phyloP scores from a whole-genome alignment of 64 coral and sea anemone genomes.

The Exaiptasia diaphana region DNA sequence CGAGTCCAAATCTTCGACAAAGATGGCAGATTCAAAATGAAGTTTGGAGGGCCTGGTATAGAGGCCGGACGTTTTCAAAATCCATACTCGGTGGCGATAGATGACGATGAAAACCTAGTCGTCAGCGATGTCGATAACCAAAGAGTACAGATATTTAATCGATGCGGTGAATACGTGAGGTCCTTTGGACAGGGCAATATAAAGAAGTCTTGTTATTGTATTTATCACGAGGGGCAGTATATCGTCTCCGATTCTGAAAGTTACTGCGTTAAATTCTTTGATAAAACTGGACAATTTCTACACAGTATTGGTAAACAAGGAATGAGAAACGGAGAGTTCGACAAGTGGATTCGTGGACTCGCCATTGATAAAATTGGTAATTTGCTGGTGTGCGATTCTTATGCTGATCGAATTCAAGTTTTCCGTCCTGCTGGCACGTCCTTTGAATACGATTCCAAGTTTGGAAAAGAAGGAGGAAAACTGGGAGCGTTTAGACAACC shows the following conservation, averaged over 20 bases:
- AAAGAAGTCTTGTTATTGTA: conserved; percentile 8
- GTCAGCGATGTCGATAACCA: conserved; percentile 49
- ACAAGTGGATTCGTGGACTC: not conserved
- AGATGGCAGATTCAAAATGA: conserved; percentile 42
- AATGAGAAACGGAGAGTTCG: not conserved
- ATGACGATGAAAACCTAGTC: conserved; percentile 41
- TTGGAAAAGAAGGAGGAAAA: not conserved
- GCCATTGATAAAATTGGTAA: conserved; percentile 5
- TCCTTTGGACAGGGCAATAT: conserved; percentile 23
- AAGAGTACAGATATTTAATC: conserved; percentile 59
- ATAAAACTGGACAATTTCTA: not conserved
- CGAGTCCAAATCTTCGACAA: conserved; percentile 68
- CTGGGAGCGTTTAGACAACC: not conserved
- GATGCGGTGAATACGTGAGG: conserved; percentile 15
- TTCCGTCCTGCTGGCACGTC: not conserved
- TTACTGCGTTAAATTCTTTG: not conserved
- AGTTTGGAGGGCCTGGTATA: conserved; percentile 48
- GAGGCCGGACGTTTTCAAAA: conserved; percentile 31
- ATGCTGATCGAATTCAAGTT: conserved; percentile 5
- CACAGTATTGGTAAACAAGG: not conserved
- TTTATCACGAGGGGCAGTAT: conserved; percentile 3
- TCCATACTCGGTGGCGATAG: conserved; percentile 47
- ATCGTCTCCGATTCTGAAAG: conserved; percentile 15
- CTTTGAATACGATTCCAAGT: not conserved
- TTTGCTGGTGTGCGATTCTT: conserved; percentile 17